Evolutionary conservation across 1,140 invertebrate genomes (phyloP).

Genomic region (Plodia interpunctella): DNA sequence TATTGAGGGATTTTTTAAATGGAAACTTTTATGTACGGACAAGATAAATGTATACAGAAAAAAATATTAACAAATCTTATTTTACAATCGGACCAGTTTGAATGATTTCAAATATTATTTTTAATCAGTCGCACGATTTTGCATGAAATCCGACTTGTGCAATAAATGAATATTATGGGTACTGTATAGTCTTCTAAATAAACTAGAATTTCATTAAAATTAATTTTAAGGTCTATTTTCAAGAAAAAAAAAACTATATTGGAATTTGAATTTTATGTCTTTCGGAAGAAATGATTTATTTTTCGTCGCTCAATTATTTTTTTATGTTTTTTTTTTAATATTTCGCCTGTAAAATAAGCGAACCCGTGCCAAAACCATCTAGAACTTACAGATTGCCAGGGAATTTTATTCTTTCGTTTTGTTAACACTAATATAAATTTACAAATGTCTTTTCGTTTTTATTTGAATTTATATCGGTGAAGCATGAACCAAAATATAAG

Average conservation of each 20-base stretch:
- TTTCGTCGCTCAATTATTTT: conserved; percentile 22
- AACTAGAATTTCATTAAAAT: conserved; percentile 56
- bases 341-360: conserved; percentile 25
- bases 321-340: conserved; percentile 23
- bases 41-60: conserved; percentile 13
- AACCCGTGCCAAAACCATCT: conserved; percentile 65
- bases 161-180: conserved; percentile 64
- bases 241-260: conserved; percentile 41
- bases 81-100: conserved; percentile 16
- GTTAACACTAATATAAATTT: background rate
- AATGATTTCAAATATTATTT: conserved; percentile 15
- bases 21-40: background rate
- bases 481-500: background rate
- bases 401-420: conserved; percentile 17
- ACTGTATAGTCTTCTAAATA: conserved; percentile 61
- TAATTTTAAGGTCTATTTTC: conserved; percentile 47
- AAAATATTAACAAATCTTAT: conserved; percentile 9
- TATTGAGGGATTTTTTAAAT: conserved; percentile 19
- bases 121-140: conserved; percentile 48
- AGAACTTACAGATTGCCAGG: conserved; percentile 43
- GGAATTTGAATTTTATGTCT: conserved; percentile 47
- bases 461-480: too few species aligned
- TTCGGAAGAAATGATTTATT: conserved; percentile 32
- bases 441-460: too few species aligned
- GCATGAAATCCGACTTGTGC: conserved; percentile 62